These are phyloP conservation scores for Dinothrombium tinctorium DNA, from an alignment of 1,140 invertebrate species.

Conservation along the genomic window DNA sequence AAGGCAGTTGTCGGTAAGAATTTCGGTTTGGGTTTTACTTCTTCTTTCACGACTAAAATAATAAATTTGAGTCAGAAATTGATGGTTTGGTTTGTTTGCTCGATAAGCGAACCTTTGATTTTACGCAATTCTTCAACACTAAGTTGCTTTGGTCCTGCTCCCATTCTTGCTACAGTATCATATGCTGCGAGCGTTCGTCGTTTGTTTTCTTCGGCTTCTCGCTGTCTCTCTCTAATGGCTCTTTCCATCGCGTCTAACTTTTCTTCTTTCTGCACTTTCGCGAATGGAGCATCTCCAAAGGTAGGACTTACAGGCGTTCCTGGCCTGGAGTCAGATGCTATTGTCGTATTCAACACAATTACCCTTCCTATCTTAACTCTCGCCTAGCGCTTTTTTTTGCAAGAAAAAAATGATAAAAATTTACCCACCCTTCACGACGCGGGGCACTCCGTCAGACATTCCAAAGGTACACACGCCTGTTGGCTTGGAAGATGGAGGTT, in stretches of 20 bases:
- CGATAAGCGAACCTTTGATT: not conserved
- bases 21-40: no score
- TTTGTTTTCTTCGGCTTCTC: conserved; percentile 14
- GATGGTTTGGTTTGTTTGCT: not conserved
- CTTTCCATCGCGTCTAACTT: conserved; percentile 16
- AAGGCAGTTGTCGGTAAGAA: no score
- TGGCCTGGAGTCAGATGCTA: conserved; percentile 3
- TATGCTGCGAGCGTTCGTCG: conserved; percentile 15
- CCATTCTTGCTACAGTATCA: conserved; percentile 15
- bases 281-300: not conserved
- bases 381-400: no score
- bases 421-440: no score
- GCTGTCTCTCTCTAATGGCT: conserved; percentile 13
- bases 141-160: conserved; percentile 13
- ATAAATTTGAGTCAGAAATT: not conserved
- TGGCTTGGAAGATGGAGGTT: no score
- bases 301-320: conserved; percentile 4
- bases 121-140: no score
- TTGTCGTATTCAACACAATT: no score
- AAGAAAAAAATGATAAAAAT: not conserved
- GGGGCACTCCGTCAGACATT: no score
- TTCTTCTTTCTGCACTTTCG: not conserved
- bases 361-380: not conserved
- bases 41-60: no score
- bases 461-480: no score